Percentiles rank a stretch among this genome's conserved stretches.
phyloP scores from a whole-genome alignment of 2,888 invertebrate genomes.

The Stenolophus ochropezus region DNA sequence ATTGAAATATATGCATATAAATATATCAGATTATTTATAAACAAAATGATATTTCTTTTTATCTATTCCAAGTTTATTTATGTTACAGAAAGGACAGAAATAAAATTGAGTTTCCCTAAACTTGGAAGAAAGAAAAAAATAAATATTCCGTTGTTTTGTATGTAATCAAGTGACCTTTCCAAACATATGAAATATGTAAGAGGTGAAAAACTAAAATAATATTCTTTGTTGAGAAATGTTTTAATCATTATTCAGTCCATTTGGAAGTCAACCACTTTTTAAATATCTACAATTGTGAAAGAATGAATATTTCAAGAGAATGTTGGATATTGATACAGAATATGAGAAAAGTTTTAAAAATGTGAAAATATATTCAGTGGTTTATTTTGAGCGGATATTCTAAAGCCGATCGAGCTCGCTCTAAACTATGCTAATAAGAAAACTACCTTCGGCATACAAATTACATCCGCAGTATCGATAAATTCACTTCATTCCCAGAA shows the following conservation, averaged over 20 bases:
- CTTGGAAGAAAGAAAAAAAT: no score
- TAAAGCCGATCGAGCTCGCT: background rate
- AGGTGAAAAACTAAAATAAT: background rate
- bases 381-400: conserved; percentile 29
- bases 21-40: no score
- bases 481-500: conserved; percentile 7
- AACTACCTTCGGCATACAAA: conserved; percentile 29
- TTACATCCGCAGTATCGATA: background rate
- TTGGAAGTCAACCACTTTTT: background rate
- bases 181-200: no score
- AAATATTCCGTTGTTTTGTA: no score
- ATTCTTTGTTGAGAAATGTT: background rate
- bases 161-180: no score
- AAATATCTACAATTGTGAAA: background rate
- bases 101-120: no score
- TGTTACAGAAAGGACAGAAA: no score
- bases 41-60: no score
- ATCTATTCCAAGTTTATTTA: no score
- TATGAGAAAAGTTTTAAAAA: conserved; percentile 46
- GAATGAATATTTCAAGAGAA: conserved; percentile 35
- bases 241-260: background rate
- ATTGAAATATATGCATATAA: no score
- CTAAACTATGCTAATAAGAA: conserved; percentile 44
- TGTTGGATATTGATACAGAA: conserved; percentile 34
- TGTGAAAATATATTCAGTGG: conserved; percentile 31